Evolutionary conservation across 2,888 invertebrate genomes (phyloP).

Genomic region (Standfussiana lucernea): DNA sequence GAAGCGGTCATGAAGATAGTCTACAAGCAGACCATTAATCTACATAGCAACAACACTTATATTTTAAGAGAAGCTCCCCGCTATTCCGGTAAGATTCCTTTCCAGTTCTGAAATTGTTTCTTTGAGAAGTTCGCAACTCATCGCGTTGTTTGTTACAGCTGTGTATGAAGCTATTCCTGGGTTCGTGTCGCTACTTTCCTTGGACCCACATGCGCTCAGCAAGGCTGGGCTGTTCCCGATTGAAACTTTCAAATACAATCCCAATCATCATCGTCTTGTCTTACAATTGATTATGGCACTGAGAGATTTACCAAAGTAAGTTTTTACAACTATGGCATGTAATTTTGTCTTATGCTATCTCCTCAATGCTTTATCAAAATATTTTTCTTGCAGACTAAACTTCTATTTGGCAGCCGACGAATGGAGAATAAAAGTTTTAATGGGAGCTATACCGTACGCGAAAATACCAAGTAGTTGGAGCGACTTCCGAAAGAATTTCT

Average conservation of each 20-base stretch:
- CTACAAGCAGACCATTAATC: conserved; percentile 84
- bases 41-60: conserved; percentile 88
- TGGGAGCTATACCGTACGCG: conserved; percentile 79
- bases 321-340: conserved; percentile 33
- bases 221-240: conserved; percentile 85
- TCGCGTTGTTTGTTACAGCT: conserved; percentile 76
- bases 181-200: conserved; percentile 87
- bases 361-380: conserved; percentile 8
- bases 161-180: conserved; percentile 90
- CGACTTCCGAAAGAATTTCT: conserved; percentile 87
- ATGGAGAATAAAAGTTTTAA: conserved; percentile 88
- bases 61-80: conserved; percentile 86
- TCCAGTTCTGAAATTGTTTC: conserved; percentile 45
- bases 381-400: conserved; percentile 83
- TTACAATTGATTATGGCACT: conserved; percentile 89
- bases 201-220: conserved; percentile 89
- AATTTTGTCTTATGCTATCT: background rate
- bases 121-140: conserved; percentile 50
- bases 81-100: conserved; percentile 83
- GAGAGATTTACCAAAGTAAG: conserved; percentile 89
- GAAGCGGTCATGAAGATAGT: conserved; percentile 88
- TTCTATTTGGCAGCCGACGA: conserved; percentile 90
- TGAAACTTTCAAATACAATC: conserved; percentile 84
- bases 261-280: conserved; percentile 86
- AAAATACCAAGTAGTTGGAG: conserved; percentile 87